phyloP scores from a whole-genome alignment of 1,140 invertebrate genomes.

The Lasaia peninsularis region DNA sequence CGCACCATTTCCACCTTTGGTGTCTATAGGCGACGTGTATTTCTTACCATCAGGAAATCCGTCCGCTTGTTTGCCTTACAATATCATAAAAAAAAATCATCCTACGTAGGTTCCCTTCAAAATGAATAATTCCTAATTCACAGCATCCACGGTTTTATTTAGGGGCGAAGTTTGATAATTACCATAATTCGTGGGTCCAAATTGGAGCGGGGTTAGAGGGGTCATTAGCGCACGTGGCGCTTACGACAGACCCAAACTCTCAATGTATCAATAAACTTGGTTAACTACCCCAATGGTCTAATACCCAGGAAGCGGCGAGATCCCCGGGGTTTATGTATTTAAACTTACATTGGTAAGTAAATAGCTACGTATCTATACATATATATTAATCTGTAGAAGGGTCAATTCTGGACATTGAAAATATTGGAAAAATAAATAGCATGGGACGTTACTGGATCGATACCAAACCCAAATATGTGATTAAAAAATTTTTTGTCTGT shows the following conservation, averaged over 20 bases:
- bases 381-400: too few relatives aligned
- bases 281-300: constrained; percentile 9
- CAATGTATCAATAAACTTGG: constrained; percentile 17
- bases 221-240: constrained; percentile 12
- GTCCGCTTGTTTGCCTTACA: too few relatives aligned
- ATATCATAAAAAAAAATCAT: too few relatives aligned
- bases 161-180: constrained; percentile 15
- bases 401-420: too few relatives aligned
- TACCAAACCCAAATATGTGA: too few relatives aligned
- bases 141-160: constrained; percentile 1
- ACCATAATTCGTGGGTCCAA: constrained; percentile 14
- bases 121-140: neutral
- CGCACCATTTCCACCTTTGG: too few relatives aligned
- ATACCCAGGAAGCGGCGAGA: neutral
- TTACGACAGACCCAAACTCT: constrained; percentile 14
- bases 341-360: neutral
- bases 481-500: too few relatives aligned
- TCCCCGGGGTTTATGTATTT: neutral
- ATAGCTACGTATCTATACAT: neutral
- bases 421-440: too few relatives aligned
- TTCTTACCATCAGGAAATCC: too few relatives aligned
- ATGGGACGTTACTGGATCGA: too few relatives aligned
- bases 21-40: too few relatives aligned
- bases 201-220: constrained; percentile 10
- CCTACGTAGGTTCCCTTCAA: neutral